Evolutionary conservation across 2,888 invertebrate species (phyloP).

Genomic region (Hydriomena furcata): DNA sequence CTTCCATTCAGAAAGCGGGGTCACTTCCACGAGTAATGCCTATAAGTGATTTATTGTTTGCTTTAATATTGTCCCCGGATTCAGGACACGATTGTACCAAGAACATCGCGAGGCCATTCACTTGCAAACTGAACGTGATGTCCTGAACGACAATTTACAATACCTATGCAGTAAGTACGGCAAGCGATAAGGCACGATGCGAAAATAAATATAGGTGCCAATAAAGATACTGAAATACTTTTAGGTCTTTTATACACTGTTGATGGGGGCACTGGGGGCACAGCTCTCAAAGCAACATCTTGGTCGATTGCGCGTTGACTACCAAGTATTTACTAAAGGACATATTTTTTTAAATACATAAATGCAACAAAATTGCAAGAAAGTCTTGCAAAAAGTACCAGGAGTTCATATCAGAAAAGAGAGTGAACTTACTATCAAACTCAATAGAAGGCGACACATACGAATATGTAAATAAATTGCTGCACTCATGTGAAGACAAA

Average conservation of each 20-base stretch:
- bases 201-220: neutral
- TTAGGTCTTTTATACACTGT: too few relatives aligned
- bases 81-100: constrained; percentile 65
- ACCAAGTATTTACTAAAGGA: too few relatives aligned
- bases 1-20: neutral
- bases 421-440: neutral
- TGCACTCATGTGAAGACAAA: too few relatives aligned
- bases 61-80: constrained; percentile 47
- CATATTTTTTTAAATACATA: too few relatives aligned
- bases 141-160: constrained; percentile 27
- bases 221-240: too few relatives aligned
- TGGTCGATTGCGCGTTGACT: neutral
- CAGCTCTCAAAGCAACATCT: too few relatives aligned
- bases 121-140: constrained; percentile 54
- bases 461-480: too few relatives aligned
- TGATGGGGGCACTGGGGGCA: too few relatives aligned
- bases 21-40: neutral
- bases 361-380: constrained; percentile 12
- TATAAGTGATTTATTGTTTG: constrained; percentile 23
- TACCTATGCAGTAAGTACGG: constrained; percentile 6
- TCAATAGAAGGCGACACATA: too few relatives aligned
- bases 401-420: constrained; percentile 6
- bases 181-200: neutral
- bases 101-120: constrained; percentile 68
- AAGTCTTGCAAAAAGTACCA: constrained; percentile 4